Evolutionary conservation across 2,888 invertebrate genomes (phyloP).

Genomic region (Erebia palarica): DNA sequence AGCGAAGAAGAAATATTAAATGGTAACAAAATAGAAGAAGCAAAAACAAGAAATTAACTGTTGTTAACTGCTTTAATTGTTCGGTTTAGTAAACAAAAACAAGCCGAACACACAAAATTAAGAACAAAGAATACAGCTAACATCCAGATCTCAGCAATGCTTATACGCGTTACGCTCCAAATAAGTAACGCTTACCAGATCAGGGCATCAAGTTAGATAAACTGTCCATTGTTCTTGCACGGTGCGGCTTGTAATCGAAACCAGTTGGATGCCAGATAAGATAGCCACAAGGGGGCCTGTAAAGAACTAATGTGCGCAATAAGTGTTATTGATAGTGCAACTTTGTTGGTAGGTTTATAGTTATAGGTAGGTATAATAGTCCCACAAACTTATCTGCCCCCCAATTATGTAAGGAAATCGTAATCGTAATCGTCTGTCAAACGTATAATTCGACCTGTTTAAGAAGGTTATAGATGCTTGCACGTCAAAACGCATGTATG

Average conservation of each 20-base stretch:
- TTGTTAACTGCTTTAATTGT: constrained; percentile 1
- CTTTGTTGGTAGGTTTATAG: neutral
- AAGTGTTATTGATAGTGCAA: neutral
- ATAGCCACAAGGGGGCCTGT: constrained; percentile 8
- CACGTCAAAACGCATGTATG: no score
- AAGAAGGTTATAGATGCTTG: no score
- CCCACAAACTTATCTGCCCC: no score
- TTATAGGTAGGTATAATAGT: no score
- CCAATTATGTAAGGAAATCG: no score
- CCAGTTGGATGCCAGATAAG: constrained; percentile 22
- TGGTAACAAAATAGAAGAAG: neutral
- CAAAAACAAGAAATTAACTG: neutral
- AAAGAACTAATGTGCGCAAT: neutral
- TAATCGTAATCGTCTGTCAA: no score
- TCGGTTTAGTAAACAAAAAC: constrained; percentile 11
- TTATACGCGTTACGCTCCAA: constrained; percentile 24
- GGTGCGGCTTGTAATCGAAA: constrained; percentile 35
- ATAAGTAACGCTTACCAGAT: constrained; percentile 22
- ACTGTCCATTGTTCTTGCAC: constrained; percentile 37
- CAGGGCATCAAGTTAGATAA: constrained; percentile 52
- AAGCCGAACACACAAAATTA: neutral
- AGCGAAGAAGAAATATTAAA: no score
- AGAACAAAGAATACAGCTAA: constrained; percentile 3
- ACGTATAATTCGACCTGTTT: no score
- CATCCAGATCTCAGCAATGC: constrained; percentile 1